Evolutionary conservation across 2,888 invertebrate genomes (phyloP).

Genomic region (Ectobius pallidus): DNA sequence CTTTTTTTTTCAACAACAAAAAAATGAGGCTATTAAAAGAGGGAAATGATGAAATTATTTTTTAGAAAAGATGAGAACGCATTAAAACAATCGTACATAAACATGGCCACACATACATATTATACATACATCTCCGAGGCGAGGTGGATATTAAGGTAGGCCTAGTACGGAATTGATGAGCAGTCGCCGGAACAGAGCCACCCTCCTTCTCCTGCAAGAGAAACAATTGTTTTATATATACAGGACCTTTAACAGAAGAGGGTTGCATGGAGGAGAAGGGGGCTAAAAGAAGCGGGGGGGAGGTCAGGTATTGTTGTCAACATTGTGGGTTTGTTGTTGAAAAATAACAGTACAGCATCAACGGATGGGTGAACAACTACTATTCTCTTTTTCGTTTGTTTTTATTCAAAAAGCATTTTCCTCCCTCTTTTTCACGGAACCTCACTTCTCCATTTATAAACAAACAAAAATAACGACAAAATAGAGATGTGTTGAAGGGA

Average conservation of each 20-base stretch:
- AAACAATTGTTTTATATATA: not conserved
- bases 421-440: conserved; percentile 14
- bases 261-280: not conserved
- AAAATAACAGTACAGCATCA: conserved; percentile 20
- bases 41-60: conserved; percentile 26
- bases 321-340: conserved; percentile 10
- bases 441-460: conserved; percentile 28
- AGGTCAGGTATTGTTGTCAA: conserved; percentile 29
- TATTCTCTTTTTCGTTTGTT: conserved; percentile 9
- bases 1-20: not conserved
- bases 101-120: not conserved
- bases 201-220: conserved; percentile 9
- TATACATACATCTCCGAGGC: conserved; percentile 3
- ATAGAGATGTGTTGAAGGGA: conserved; percentile 10
- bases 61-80: conserved; percentile 22
- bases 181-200: conserved; percentile 20
- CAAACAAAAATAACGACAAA: conserved; percentile 22
- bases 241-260: conserved; percentile 2
- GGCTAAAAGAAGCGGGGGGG: conserved; percentile 1
- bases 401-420: conserved; percentile 23
- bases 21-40: conserved; percentile 24
- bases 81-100: conserved; percentile 25
- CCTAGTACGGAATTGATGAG: conserved; percentile 16
- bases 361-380: conserved; percentile 28
- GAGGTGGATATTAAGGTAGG: not conserved